phyloP scores from a whole-genome alignment of 23 tunicate species.

The Botrylloides violaceus region DNA sequence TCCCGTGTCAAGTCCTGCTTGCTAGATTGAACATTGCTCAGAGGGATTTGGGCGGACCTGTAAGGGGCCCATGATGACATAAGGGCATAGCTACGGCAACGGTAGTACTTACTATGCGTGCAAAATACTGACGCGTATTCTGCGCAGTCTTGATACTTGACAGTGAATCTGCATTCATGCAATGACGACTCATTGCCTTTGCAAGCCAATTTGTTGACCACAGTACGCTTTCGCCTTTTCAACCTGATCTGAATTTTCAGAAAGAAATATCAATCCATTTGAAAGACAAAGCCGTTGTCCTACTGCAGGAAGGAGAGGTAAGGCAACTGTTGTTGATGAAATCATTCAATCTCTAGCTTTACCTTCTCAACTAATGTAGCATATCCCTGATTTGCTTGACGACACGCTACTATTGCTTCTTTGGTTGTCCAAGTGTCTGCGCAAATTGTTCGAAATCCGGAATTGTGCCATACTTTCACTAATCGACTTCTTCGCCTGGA shows the following conservation, averaged over 20 bases:
- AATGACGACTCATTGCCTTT: constrained; percentile 8
- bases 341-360: too few relatives aligned
- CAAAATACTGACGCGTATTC: constrained; percentile 9
- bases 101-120: not conserved
- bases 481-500: not conserved
- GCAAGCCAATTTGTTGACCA: too few relatives aligned
- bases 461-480: not conserved
- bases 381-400: not conserved
- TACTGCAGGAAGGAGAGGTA: too few relatives aligned
- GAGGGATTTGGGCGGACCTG: too few relatives aligned
- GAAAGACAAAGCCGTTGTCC: not conserved
- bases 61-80: too few relatives aligned
- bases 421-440: not conserved
- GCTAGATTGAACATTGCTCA: too few relatives aligned
- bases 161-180: not conserved
- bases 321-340: too few relatives aligned
- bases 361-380: constrained; percentile 5
- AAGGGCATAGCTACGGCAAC: not conserved
- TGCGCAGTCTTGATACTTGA: not conserved
- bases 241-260: not conserved
- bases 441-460: not conserved
- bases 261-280: not conserved
- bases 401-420: constrained; percentile 22
- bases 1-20: too few relatives aligned
- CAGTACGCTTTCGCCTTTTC: too few relatives aligned